Evolutionary conservation across 2,888 invertebrate species (phyloP), one percentile per base, ranked within the genome.

Genomic region (Lochmaea crataegi): DNA sequence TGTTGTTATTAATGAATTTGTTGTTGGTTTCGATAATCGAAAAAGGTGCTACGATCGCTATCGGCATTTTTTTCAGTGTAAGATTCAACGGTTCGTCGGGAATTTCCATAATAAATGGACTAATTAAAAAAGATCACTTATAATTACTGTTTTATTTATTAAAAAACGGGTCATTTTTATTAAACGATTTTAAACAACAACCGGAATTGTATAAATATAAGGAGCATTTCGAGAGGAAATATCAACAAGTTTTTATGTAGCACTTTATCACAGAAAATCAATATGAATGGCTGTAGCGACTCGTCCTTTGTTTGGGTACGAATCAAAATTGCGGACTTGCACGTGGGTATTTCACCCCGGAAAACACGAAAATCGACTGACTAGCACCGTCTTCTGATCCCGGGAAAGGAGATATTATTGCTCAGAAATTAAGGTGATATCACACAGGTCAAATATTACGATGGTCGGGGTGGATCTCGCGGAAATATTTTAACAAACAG

Each of bases 31-130:
- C 80, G 18, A 80, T 78, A 41, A 80, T 65, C 22, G 83, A 80
- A 77, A 84, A 89, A 48, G 89, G 89, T 18, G 89, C 88, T 56
- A 89, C 89, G 71, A 89, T 88, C 63, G 89, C 89, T 69, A 89
- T 88, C 65, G 89, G 89, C 83, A 87, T 86, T 82, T 88, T 89
- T 82, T 88, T 89, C 76, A 88, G 84, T 73, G 88, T 88, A 78
- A 88, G 83, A 84, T 88, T 88, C 78, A 88, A 81, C 48, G 88
- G 88, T 79, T 88, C 88, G 74, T 86, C 86, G 67, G 81, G 80
- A 68, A 75, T 76, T 81, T 88, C 88, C 81, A 87, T 87, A 71
- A 68, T 72, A 67, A 56, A 65, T 53, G 7, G 22, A 58, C 32
- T 14, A 14, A 32, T 32, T 32, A 12, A 58, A n/a, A 32, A 32